Evolutionary conservation across 2,888 invertebrate species (phyloP), one percentile per base, ranked within the genome.

Genomic region (Heliconius erato): DNA sequence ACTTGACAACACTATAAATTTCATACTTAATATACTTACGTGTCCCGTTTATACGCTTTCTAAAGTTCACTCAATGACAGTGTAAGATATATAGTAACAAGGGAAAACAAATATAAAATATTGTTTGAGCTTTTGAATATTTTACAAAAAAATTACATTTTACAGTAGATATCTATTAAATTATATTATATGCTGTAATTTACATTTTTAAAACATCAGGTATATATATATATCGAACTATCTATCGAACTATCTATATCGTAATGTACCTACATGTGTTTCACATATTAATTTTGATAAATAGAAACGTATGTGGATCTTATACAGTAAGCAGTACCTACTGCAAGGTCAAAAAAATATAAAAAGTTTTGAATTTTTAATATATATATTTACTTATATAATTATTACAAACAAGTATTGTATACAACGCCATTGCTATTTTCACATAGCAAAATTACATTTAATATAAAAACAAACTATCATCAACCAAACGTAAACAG

Each of bases 21-120:
- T 81, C 72, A 79, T 85, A 86, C 83, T 86, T 86, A 86, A 86
- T 86, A 84, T 78, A 83, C 82, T 82, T 84, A 86, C 86, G 85
- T 85, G 84, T 79, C 74, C 79, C 78, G 80, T 82, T 86, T 85
- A 82, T 83, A 79, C 81, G 77, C 78, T 85, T 79, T 81, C 72
- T 82, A 84, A 80, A 83, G 84, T 83, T 83, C 74, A 80, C 44
- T 76, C 79, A 71, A 79, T 65, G 71, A 82, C 80, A 71, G 59
- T 68, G 71, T 79, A 74, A 80, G 65, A 44, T 79, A 84, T 79
- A 80, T 82, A 82, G 82, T 83, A 44, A 78, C 40, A 67, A 40
- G 35, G 77, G 65, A 28, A 65, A 77, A 67, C 67, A 26, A 28
- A 68, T 49, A 28, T 28, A 78, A 68, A 78, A 49, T 12, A 26